Conservation (phyloP, 1,140 invertebrate species). For the Ceratitis capitata region DNA sequence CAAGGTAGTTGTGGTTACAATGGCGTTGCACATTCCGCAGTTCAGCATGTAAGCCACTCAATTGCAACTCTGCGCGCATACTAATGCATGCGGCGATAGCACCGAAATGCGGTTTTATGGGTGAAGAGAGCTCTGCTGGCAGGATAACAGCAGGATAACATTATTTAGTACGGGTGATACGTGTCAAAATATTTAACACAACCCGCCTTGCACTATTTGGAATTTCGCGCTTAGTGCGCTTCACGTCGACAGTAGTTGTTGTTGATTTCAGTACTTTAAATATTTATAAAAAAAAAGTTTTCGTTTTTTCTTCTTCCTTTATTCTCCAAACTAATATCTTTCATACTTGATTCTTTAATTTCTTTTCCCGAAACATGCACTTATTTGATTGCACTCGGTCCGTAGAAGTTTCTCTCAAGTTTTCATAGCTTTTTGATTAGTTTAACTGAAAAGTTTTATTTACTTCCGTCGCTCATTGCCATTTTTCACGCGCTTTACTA, state of each 20-base stretch:
- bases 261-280: background rate
- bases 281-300: background rate
- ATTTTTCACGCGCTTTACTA: background rate
- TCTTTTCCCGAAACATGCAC: background rate
- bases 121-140: background rate
- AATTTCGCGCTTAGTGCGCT: background rate
- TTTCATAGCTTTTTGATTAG: constrained; percentile 64
- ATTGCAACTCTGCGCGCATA: constrained; percentile 22
- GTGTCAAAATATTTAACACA: background rate
- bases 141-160: no score
- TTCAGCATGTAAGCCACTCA: constrained; percentile 11
- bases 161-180: background rate
- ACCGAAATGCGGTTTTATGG: background rate
- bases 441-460: constrained; percentile 45
- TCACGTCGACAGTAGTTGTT: background rate
- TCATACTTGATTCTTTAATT: background rate
- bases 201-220: background rate
- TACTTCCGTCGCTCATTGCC: constrained; percentile 21
- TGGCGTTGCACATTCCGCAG: background rate
- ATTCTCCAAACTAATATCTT: no score
- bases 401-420: constrained; percentile 41
- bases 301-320: background rate
- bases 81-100: no score
- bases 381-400: background rate
- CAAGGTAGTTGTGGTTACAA: background rate